Conservation (phyloP, 2,888 invertebrate genomes). For the Cryptocephalus moraei region DNA sequence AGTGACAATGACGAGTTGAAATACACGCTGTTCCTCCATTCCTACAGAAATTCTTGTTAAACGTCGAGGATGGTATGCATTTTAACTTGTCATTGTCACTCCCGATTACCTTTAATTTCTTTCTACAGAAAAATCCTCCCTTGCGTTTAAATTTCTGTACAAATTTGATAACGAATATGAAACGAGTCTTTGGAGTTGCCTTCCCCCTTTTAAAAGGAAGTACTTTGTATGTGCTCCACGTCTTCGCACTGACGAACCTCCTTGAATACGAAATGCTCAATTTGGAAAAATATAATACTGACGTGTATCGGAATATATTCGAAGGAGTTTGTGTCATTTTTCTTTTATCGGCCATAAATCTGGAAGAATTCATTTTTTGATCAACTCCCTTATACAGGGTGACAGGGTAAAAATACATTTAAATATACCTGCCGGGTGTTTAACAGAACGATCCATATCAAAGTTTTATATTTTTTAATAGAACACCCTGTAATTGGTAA, state of each 20-base stretch:
- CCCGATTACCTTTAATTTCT: not conserved
- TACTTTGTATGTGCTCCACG: constrained; percentile 2
- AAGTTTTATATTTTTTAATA: too few species aligned
- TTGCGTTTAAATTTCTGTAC: not conserved
- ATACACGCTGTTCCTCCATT: not conserved
- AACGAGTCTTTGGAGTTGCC: constrained; percentile 1
- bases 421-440: too few species aligned
- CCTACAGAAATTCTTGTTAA: not conserved
- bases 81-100: constrained; percentile 1
- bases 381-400: too few species aligned
- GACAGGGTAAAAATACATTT: too few species aligned
- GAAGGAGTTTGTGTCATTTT: too few species aligned
- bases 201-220: not conserved
- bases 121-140: not conserved
- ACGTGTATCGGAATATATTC: too few species aligned
- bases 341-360: too few species aligned
- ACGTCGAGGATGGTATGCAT: not conserved
- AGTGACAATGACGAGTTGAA: too few species aligned
- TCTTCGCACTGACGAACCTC: constrained; percentile 4
- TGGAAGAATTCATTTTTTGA: too few species aligned
- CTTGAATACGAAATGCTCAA: constrained; percentile 6
- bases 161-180: constrained; percentile 1
- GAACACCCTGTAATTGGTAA: too few species aligned
- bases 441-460: too few species aligned
- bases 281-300: constrained; percentile 2